Conservation (phyloP, 2,113 vertebrate genomes). For the Spheniscus mendiculus region DNA sequence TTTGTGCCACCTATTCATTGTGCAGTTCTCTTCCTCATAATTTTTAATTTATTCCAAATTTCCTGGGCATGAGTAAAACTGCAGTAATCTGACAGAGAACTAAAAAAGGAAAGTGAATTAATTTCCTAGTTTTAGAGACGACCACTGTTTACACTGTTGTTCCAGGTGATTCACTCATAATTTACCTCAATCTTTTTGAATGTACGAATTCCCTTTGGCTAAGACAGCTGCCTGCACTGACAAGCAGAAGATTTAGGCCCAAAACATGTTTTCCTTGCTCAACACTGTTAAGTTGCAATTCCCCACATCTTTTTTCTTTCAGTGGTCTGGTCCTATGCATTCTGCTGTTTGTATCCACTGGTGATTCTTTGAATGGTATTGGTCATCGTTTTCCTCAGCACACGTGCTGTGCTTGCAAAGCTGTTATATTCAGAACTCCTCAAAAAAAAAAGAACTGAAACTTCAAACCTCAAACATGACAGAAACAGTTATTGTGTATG, state of each 20-base stretch:
- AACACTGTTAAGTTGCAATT: background rate
- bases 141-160: background rate
- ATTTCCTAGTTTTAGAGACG: background rate
- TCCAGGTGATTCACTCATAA: background rate
- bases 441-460: conserved; percentile 6
- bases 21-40: background rate
- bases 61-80: background rate
- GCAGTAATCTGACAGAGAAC: background rate
- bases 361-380: background rate
- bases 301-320: background rate
- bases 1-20: background rate
- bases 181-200: background rate
- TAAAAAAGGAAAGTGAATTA: background rate
- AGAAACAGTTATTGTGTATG: background rate
- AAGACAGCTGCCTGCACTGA: background rate
- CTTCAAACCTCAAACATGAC: background rate
- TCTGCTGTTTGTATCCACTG: background rate
- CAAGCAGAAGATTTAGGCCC: background rate
- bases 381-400: background rate
- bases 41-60: background rate
- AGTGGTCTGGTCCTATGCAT: background rate
- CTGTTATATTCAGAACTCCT: background rate
- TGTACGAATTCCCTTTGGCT: background rate
- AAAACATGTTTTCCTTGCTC: background rate
- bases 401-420: background rate